Base-by-base conservation (phyloP, 2,888 invertebrate species). In the Kryphioiulus occultus region DNA sequence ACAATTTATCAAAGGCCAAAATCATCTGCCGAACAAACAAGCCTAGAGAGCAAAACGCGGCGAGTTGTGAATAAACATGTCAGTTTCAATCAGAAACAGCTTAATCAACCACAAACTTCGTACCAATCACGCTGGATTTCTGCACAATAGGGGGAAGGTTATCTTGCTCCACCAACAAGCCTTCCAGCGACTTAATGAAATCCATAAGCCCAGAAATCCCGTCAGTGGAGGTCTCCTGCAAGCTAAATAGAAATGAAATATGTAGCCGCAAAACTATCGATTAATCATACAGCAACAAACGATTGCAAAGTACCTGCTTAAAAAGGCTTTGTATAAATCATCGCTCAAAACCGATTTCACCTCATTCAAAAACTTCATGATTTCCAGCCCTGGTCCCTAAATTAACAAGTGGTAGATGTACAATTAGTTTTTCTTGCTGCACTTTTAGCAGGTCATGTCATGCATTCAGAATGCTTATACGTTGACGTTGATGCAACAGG, bases 1-100 rank as follows among this genome's bases (percentile, higher is more conserved):
- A 94, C 89, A 97, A 93, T 91, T 95, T 96, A 90, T 97, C 96
- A 91, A 97, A 94, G 89, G 95, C 95, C 0, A 97, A 93, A 89
- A 95, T 94, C 91, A 97, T 95, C 91, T 97, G 93, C 89, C 97
- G 93, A 89, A 98, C 93, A 92, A 96, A 98, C 89, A 96, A 93
- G 44, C 97, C 97, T 93, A 93, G 90, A 92, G 94, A 85, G 86
- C 12, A 78, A 86, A 83, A 12, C 3, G n/a, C 59, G 22, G 26
- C 10, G 26, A 68, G 26, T 7, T 26, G 12, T 2, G 10, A 26
- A 47, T 7, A 47, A 68, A 68, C 68, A 68, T 22, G 7, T 0
- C 35, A 2, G 35, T 7, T 4, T 7, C 35, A 35, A 35, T 35
- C 35, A 35, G 35, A 35, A 35, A 35, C 35, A 4, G 35, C 3